These are phyloP conservation scores for Cheilosia vernalis DNA, from an alignment of 2,888 invertebrate genomes.

Conservation along the genomic window DNA sequence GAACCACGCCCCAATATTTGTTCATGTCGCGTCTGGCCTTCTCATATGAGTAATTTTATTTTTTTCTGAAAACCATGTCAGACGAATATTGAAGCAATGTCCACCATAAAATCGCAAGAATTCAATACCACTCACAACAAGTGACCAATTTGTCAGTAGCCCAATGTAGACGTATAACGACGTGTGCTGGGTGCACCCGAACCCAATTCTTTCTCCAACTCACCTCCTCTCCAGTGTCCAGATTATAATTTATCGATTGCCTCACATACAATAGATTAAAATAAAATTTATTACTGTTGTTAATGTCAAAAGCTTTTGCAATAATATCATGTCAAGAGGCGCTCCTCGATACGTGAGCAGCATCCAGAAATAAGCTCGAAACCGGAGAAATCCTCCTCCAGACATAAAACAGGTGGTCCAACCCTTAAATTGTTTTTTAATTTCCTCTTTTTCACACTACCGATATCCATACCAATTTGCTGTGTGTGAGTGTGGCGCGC, in stretches of 20 bases:
- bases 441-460: constrained; percentile 40
- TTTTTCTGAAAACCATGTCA: too few relatives aligned
- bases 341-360: constrained; percentile 63
- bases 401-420: constrained; percentile 68
- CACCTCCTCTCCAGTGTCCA: constrained; percentile 43
- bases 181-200: not conserved
- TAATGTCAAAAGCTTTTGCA: constrained; percentile 70
- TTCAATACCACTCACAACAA: not conserved
- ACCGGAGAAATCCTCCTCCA: constrained; percentile 28
- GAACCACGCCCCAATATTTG: too few relatives aligned
- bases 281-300: constrained; percentile 69
- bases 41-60: too few relatives aligned
- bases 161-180: not conserved
- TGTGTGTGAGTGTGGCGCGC: not conserved
- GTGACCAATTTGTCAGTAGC: not conserved
- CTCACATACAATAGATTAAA: constrained; percentile 52
- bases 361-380: constrained; percentile 23
- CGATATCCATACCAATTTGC: not conserved
- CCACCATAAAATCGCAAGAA: too few relatives aligned
- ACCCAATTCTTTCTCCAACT: not conserved
- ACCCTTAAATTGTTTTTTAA: constrained; percentile 61
- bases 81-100: too few relatives aligned
- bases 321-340: constrained; percentile 63
- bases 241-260: constrained; percentile 48
- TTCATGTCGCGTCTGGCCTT: too few relatives aligned